A percentile compares a stretch with the other conserved stretches of the same genome.
These are phyloP conservation scores for Etheostoma cragini DNA, from an alignment of 2,113 vertebrate species.

Conservation along the genomic window DNA sequence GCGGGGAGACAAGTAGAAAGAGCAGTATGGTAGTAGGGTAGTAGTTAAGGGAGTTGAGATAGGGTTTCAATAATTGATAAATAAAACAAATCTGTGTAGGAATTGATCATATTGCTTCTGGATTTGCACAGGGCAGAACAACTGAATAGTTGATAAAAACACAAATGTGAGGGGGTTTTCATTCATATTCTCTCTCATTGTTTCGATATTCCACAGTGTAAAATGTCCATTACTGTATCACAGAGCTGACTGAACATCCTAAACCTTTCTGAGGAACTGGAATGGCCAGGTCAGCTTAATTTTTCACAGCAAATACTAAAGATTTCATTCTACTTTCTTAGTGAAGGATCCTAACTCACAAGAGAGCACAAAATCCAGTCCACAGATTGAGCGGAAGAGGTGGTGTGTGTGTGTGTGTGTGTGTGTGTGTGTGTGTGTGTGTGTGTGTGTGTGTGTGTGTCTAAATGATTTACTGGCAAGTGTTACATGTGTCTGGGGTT, in stretches of 20 bases:
- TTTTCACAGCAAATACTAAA: background rate
- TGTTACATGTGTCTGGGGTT: background rate
- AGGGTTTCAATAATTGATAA: constrained; percentile 44
- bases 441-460: background rate
- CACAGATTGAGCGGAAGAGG: constrained; percentile 3
- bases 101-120: constrained; percentile 52
- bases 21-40: too few relatives aligned
- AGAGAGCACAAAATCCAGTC: background rate
- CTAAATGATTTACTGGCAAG: background rate
- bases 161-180: constrained; percentile 37
- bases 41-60: constrained; percentile 13
- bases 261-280: background rate
- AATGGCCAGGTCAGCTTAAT: background rate
- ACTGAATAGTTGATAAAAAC: constrained; percentile 69
- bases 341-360: background rate
- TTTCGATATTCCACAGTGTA: constrained; percentile 7
- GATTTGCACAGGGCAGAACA: constrained; percentile 48
- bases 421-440: background rate
- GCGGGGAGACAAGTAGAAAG: constrained; percentile 20
- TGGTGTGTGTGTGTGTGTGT: background rate
- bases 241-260: constrained; percentile 5
- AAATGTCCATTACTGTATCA: constrained; percentile 23
- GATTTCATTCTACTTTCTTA: background rate
- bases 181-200: constrained; percentile 21
- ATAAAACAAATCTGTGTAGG: constrained; percentile 41